Conservation (phyloP, 2,797 vertebrate species). For the Pseudomugil tenellus region DNA sequence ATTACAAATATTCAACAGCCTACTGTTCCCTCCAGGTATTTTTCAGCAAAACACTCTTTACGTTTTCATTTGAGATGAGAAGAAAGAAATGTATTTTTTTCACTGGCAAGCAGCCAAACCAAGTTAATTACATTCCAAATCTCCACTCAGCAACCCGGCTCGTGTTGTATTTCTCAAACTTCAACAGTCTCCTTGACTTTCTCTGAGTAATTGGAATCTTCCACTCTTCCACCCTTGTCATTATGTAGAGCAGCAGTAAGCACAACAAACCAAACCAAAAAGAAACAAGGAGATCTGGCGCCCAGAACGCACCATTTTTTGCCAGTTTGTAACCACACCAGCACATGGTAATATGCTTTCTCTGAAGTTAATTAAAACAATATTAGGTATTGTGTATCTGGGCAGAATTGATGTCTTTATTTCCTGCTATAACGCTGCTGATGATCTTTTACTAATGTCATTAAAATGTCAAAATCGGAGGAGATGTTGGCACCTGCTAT, state of each 20-base stretch:
- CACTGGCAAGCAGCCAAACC: conserved; percentile 72
- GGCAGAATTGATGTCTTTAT: conserved; percentile 31
- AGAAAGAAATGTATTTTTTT: conserved; percentile 62
- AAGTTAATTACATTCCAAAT: conserved; percentile 82
- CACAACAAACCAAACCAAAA: conserved; percentile 69
- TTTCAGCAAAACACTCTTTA: conserved; percentile 77
- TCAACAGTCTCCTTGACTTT: conserved; percentile 78
- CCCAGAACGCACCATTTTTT: conserved; percentile 45
- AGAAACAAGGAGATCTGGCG: conserved; percentile 59
- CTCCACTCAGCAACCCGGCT: conserved; percentile 69
- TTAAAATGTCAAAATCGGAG: conserved; percentile 53
- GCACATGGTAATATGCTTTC: conserved; percentile 67
- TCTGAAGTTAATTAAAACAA: conserved; percentile 80
- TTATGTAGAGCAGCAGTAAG: conserved; percentile 65
- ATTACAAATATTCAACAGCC: conserved; percentile 81
- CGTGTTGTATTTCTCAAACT: conserved; percentile 77
- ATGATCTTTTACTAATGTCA: conserved; percentile 60
- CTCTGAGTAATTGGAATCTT: conserved; percentile 77
- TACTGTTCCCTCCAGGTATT: conserved; percentile 77
- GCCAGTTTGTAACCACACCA: conserved; percentile 77
- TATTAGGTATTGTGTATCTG: conserved; percentile 63
- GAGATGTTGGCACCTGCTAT: conserved; percentile 47
- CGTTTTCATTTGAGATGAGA: conserved; percentile 76
- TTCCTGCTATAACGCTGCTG: conserved; percentile 58
- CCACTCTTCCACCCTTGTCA: conserved; percentile 65